Evolutionary conservation across 1,140 invertebrate genomes (phyloP), one percentile per base, ranked within the genome.

Genomic region (Leptoteleia sp.): DNA sequence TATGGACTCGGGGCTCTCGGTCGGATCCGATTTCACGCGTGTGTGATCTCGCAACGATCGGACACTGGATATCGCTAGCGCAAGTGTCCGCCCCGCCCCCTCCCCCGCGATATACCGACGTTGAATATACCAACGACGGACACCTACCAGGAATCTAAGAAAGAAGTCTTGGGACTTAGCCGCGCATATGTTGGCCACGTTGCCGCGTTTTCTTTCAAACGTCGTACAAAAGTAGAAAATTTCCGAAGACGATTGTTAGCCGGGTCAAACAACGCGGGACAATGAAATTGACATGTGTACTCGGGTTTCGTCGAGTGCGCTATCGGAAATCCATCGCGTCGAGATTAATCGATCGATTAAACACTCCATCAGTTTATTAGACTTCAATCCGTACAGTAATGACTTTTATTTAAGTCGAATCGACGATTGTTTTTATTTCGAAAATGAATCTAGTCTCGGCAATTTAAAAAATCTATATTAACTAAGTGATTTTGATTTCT

Each of bases 101-200:
- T 45, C n/a, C 48, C 50, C 45, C 17, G 43, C 45, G 29, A 47
- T 40, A 38, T 55, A 45, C 54, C 52, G 45, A 67, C 71, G 45
- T 37, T 52, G 61, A 64, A 77, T 77, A 57, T 47, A 57, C 47
- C 48, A 31, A 70, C 73, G 62, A 65, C 73, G 57, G 43, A 80
- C 57, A 76, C 70, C 64, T 54, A 65, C 67, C 45, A 48, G 54
- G 68, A 76, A 70, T 62, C 65, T 67, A 72, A 76, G 84, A 86
- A 85, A 83, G 81, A n/a, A 83, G 79, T 57, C 67, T 82, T 59
- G n/a, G n/a, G 59, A 59, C 78, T 78, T 75, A 68, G 70, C 40
- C 65, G 52, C 84, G 84, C 87, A 88, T 82, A 86, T 88, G 87
- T 85, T 84, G 84, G 84, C 88, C 88, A 88, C 88, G 86, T 89